Percentiles rank a stretch among this genome's conserved stretches.
Conservation (phyloP, 2,888 invertebrate genomes). For the Ichneumoninae sp. region DNA sequence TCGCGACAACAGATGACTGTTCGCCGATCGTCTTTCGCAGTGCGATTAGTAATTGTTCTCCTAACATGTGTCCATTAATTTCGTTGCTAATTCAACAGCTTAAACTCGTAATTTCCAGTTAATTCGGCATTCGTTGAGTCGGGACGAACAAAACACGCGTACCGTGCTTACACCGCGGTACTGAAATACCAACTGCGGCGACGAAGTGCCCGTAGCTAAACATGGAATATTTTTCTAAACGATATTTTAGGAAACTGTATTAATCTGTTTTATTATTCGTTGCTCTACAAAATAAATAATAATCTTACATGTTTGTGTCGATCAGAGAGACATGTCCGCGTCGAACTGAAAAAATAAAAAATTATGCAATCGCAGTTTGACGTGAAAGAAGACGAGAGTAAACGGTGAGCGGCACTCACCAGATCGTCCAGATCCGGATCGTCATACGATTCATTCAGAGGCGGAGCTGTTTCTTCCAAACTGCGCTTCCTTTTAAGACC, state of each 20-base stretch:
- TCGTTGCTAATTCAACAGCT: too few species aligned
- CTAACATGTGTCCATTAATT: too few species aligned
- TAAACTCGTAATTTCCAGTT: too few species aligned
- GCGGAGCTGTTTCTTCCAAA: background rate
- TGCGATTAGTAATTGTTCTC: too few species aligned
- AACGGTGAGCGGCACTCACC: background rate
- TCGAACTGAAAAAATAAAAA: slow-evolving; percentile 48
- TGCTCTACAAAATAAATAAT: background rate
- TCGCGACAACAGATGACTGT: too few species aligned
- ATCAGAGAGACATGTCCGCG: slow-evolving; percentile 49
- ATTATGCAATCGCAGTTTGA: background rate
- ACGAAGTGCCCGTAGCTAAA: too few species aligned
- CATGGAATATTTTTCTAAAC: too few species aligned
- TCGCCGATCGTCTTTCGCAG: too few species aligned
- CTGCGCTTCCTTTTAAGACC: background rate
- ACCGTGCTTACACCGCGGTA: background rate
- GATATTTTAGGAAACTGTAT: background rate
- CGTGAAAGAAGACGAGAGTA: background rate
- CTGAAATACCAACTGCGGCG: background rate
- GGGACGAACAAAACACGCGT: background rate
- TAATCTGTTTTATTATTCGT: background rate
- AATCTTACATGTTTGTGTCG: background rate
- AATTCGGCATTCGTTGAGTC: background rate
- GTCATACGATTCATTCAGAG: background rate
- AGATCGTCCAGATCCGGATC: slow-evolving; percentile 51